Percentiles rank a stretch among this genome's conserved stretches.
These are phyloP conservation scores for Panthera tigris DNA, from an alignment of 2,113 vertebrate species.

Conservation along the genomic window DNA sequence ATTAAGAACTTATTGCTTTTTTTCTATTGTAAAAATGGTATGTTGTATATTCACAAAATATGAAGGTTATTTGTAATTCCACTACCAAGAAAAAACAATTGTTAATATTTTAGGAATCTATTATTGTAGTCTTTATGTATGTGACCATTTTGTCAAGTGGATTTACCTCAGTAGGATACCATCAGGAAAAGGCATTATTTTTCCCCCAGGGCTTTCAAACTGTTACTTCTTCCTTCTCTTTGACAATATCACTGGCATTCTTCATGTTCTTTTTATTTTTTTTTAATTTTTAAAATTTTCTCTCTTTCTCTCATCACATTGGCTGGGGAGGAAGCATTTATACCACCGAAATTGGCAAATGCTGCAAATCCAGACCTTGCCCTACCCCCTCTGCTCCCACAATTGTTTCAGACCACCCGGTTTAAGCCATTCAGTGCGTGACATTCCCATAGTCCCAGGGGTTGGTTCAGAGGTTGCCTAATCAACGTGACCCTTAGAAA, in stretches of 20 bases:
- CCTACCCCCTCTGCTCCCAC: background rate
- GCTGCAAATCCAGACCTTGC: background rate
- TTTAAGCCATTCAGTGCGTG: background rate
- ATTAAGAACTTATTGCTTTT: background rate
- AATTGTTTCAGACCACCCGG: background rate
- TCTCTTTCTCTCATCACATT: background rate
- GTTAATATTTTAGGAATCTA: background rate
- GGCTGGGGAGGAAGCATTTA: background rate
- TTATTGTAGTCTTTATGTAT: background rate
- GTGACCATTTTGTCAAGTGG: background rate
- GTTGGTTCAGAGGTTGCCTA: background rate
- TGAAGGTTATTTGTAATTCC: background rate
- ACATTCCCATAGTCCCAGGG: background rate
- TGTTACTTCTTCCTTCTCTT: background rate
- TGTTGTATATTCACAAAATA: background rate
- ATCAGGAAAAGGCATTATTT: background rate
- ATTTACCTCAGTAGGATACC: background rate
- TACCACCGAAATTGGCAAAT: background rate
- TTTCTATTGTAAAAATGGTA: conserved; percentile 9
- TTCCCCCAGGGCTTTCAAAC: background rate
- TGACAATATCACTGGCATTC: background rate
- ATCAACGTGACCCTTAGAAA: background rate
- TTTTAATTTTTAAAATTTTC: background rate
- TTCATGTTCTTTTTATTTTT: background rate
- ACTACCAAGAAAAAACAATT: background rate